Percentiles rank a stretch among this genome's conserved stretches.
Evolutionary conservation across 2,797 vertebrate species (phyloP).

Genomic region (Pachyuromys duprasi): DNA sequence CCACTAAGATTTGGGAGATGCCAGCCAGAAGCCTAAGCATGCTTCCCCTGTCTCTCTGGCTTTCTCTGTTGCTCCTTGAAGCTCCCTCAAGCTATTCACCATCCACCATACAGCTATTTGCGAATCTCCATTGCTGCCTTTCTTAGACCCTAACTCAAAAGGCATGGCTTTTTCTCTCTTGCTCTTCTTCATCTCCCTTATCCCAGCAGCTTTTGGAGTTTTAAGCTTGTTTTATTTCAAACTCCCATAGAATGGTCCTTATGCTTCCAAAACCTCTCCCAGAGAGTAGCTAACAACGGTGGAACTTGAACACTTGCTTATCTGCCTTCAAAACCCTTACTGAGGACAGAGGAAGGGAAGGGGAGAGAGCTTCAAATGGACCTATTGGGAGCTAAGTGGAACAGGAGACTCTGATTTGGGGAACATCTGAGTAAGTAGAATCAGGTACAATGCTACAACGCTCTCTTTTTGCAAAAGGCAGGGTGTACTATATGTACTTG

Average conservation of each 20-base stretch:
- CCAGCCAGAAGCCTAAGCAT: not conserved
- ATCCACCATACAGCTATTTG: not conserved
- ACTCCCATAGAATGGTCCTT: not conserved
- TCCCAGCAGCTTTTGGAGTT: not conserved
- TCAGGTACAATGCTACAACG: rapidly evolving
- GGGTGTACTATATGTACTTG: not conserved
- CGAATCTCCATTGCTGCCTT: not conserved
- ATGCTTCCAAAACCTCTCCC: not conserved
- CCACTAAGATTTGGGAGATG: not conserved
- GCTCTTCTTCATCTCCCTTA: not conserved
- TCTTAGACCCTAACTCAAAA: not conserved
- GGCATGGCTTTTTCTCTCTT: not conserved
- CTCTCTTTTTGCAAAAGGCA: not conserved
- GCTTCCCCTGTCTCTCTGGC: not conserved
- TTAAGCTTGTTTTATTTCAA: not conserved
- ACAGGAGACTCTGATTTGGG: not conserved
- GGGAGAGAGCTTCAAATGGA: rapidly evolving
- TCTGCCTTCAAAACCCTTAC: constrained; percentile 28
- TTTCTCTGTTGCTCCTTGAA: not conserved
- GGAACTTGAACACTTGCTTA: not conserved
- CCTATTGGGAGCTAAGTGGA: too few relatives aligned
- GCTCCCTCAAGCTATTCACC: not conserved
- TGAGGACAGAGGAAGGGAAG: not conserved
- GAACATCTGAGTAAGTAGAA: not conserved
- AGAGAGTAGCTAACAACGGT: not conserved